Evolutionary conservation across 2,113 vertebrate genomes (phyloP), one percentile per base, ranked within the genome.

Genomic region (Pithys albifrons): DNA sequence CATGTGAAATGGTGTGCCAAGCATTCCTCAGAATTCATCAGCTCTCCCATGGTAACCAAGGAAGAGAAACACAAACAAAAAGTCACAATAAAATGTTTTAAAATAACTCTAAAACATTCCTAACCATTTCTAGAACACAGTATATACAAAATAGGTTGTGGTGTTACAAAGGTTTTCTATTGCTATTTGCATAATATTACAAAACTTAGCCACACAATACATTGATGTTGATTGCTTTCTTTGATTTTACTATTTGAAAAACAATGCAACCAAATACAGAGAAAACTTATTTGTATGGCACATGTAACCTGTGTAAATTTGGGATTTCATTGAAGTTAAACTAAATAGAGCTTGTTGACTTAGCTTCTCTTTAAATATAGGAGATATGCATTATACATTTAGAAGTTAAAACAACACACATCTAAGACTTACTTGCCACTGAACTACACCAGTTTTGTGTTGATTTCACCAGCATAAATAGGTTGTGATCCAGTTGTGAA

Each of bases 101-200:
- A 97, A 95, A 95, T 96, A 96, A 73, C 89, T 79, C 66, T 79
- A 43, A 93, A 94, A 87, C 77, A 89, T 95, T 94, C 84, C 80
- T 85, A 84, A 72, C 80, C 73, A 87, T 96, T 92, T 95, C 87
- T 94, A 85, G 95, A 95, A 72, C 41, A 85, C 18, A 57, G 66
- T n/a, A 69, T 75, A 94, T 54, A 79, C 85, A 75, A 92, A 89
- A 79, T 15, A 76, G 33, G 31, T 89, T 85, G 45, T 87, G 66
- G 76, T 82, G 25, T 61, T 92, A 81, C 20, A 46, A 72, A 80
- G 6, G 13, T 74, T 95, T 95, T 84, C 31, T 95, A 8, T 3
- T 79, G 45, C 45, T 58, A 73, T 67, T 92, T 85, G 37, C 41
- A 29, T 65, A 92, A 49, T 54, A 54, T 29, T 82, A 35, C 52